phyloP scores from a whole-genome alignment of 1,140 invertebrate genomes.

The Lucilia sericata region DNA sequence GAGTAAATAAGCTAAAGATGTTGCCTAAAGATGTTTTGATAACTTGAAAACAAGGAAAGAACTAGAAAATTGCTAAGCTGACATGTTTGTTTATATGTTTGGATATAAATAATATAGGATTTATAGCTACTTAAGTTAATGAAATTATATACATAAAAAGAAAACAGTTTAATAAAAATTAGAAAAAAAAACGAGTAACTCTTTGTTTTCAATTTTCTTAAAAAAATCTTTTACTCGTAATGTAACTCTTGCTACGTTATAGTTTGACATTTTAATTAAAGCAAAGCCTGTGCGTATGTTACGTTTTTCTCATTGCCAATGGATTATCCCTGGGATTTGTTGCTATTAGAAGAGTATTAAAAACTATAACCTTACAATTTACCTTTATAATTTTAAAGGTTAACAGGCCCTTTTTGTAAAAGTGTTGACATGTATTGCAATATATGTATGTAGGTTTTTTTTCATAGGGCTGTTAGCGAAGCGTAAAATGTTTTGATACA shows the following conservation, averaged over 20 bases:
- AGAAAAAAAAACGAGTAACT: neutral
- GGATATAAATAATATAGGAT: neutral
- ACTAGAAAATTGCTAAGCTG: neutral
- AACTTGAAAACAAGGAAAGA: neutral
- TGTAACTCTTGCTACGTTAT: neutral
- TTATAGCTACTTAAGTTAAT: neutral
- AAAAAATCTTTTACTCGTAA: neutral
- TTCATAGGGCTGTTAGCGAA: neutral
- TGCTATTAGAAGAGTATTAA: constrained; percentile 32
- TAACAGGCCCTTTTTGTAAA: constrained; percentile 4
- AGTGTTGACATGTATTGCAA: neutral
- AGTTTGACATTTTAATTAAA: neutral
- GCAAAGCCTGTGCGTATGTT: neutral
- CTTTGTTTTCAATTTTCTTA: neutral
- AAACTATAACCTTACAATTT: neutral
- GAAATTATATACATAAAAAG: neutral
- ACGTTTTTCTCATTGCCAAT: neutral
- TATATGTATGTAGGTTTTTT: neutral
- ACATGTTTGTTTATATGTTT: neutral
- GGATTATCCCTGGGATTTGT: constrained; percentile 22
- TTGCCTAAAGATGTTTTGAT: neutral
- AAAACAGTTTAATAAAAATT: neutral
- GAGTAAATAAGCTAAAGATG: neutral
- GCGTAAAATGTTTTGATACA: constrained; percentile 26
- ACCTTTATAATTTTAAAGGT: neutral